Evolutionary conservation across 1,140 invertebrate genomes (phyloP).

Genomic region (Pseudomyrmex sp.): DNA sequence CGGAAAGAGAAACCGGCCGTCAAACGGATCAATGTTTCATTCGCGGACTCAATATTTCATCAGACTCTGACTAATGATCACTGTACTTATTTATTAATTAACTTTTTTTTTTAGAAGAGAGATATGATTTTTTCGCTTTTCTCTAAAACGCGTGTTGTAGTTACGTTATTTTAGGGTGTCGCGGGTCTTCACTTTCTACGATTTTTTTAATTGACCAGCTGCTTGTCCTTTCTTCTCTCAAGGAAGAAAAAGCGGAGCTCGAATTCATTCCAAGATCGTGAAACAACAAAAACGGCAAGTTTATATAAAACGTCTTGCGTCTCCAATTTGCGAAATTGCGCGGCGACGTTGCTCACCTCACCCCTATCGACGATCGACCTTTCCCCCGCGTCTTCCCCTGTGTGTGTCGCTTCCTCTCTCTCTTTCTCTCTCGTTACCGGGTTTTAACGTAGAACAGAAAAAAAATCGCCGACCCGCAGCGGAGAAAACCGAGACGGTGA

Average conservation of each 20-base stretch:
- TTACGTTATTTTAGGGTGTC: no score
- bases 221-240: no score
- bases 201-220: no score
- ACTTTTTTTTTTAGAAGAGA: background rate
- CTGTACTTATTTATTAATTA: background rate
- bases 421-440: slow-evolving; percentile 17
- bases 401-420: background rate
- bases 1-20: slow-evolving; percentile 3
- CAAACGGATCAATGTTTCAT: no score
- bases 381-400: background rate
- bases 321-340: slow-evolving; percentile 49
- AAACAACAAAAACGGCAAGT: slow-evolving; percentile 12
- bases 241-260: no score
- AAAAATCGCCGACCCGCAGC: slow-evolving; percentile 73
- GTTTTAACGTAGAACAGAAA: slow-evolving; percentile 67
- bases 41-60: no score
- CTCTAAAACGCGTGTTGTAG: no score
- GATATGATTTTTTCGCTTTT: background rate
- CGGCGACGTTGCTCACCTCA: slow-evolving; percentile 44
- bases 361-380: slow-evolving; percentile 52
- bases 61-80: no score
- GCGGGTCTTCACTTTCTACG: no score
- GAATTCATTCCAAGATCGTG: slow-evolving; percentile 11
- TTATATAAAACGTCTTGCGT: slow-evolving; percentile 4
- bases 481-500: slow-evolving; percentile 71